Percentiles rank a stretch among this genome's conserved stretches.
Conservation (phyloP, 2,113 vertebrate species). For the Esox niger region DNA sequence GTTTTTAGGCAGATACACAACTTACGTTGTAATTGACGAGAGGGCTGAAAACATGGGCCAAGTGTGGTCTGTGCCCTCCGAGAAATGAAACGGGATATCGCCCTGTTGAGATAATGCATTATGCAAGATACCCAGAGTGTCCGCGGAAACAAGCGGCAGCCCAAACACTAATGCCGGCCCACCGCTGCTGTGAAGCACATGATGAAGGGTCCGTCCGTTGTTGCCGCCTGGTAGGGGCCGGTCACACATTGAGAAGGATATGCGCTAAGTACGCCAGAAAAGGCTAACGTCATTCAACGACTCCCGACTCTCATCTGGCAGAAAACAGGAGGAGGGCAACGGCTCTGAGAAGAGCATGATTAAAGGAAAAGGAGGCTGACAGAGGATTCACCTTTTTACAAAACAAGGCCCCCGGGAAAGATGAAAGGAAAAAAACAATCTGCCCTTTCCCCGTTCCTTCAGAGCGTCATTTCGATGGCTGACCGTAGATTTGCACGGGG, state of each 20-base stretch:
- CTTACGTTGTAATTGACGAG: conserved; percentile 50
- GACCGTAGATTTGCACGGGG: conserved; percentile 57
- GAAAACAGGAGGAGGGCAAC: neutral
- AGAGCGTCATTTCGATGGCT: conserved; percentile 33
- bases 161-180: conserved; percentile 10
- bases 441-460: neutral
- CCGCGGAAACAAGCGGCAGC: conserved; percentile 35
- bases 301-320: neutral
- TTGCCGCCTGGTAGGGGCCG: neutral
- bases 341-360: neutral
- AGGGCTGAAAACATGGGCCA: conserved; percentile 60
- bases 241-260: neutral
- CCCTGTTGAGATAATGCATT: conserved; percentile 57
- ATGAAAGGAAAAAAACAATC: conserved; percentile 24
- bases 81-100: conserved; percentile 67
- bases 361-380: neutral
- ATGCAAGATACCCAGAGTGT: conserved; percentile 50
- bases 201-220: neutral
- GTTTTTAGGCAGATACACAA: conserved; percentile 54
- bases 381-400: conserved; percentile 16
- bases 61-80: conserved; percentile 64
- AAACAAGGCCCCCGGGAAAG: conserved; percentile 1
- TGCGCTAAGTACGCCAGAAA: neutral
- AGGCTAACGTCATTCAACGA: neutral
- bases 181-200: conserved; percentile 28